A percentile compares a stretch with the other conserved stretches of the same genome.
Evolutionary conservation across 2,113 vertebrate genomes (phyloP).

Genomic region (Petaurus breviceps): DNA sequence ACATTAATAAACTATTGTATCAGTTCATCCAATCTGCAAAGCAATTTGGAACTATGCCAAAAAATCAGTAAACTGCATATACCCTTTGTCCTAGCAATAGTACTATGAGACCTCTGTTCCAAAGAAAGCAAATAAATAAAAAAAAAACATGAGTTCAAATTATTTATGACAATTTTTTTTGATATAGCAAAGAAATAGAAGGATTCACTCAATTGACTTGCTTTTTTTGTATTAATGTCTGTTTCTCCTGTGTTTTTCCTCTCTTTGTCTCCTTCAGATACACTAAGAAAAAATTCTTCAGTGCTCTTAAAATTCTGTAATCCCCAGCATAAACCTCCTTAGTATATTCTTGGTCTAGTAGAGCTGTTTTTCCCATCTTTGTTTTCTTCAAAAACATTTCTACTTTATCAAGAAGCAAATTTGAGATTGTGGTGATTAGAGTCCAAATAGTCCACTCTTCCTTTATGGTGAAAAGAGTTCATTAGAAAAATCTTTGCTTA

Average conservation of each 20-base stretch:
- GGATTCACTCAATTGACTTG: neutral
- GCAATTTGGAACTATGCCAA: neutral
- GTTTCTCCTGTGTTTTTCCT: neutral
- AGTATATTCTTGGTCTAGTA: neutral
- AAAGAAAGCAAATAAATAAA: neutral
- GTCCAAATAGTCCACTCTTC: neutral
- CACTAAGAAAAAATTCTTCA: neutral
- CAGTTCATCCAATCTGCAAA: neutral
- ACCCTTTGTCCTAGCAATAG: neutral
- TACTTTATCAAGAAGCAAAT: neutral
- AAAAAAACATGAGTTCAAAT: neutral
- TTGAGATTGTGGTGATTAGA: neutral
- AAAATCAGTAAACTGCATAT: neutral
- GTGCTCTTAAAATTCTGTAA: neutral
- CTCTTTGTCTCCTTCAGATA: neutral
- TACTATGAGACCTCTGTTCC: neutral
- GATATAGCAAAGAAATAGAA: neutral
- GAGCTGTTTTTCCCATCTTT: neutral
- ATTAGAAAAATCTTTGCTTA: neutral
- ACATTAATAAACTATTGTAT: neutral
- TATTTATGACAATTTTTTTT: neutral
- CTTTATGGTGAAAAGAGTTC: neutral
- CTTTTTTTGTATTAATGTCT: neutral
- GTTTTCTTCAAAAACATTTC: neutral
- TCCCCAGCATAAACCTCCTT: neutral